Conservation (phyloP, 2,113 vertebrate genomes). For the Uria lomvia region DNA sequence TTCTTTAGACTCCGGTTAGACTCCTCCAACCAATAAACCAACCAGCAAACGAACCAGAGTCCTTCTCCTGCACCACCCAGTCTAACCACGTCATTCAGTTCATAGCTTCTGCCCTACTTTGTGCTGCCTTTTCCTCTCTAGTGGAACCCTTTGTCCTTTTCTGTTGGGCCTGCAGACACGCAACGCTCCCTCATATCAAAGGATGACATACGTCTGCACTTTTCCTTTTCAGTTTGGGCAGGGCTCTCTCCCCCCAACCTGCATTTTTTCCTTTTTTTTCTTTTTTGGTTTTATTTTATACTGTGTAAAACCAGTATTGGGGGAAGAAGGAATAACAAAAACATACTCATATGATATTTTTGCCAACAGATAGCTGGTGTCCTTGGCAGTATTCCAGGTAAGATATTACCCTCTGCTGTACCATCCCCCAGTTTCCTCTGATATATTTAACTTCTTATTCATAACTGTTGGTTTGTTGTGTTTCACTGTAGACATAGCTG, state of each 20-base stretch:
- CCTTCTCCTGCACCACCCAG: not conserved
- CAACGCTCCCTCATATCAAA: not conserved
- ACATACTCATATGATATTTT: not conserved
- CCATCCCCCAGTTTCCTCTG: not conserved
- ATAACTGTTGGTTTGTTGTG: not conserved
- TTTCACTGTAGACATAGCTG: not conserved
- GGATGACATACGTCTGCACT: rapidly evolving
- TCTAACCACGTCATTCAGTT: not conserved
- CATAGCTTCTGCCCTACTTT: not conserved
- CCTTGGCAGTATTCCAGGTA: not conserved
- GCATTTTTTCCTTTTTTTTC: not conserved
- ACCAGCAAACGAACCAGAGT: not conserved
- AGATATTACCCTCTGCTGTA: not conserved
- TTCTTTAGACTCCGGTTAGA: not conserved
- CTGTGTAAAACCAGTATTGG: not conserved
- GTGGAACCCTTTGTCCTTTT: not conserved
- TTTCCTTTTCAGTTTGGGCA: not conserved
- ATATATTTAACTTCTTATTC: not conserved
- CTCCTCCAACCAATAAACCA: not conserved
- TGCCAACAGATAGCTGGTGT: not conserved
- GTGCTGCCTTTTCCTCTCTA: not conserved
- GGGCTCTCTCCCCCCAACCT: rapidly evolving
- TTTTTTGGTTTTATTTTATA: not conserved
- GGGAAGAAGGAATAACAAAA: not conserved
- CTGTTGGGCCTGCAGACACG: not conserved